Conservation (phyloP, 2,797 vertebrate genomes). For the Gastrophryne carolinensis region DNA sequence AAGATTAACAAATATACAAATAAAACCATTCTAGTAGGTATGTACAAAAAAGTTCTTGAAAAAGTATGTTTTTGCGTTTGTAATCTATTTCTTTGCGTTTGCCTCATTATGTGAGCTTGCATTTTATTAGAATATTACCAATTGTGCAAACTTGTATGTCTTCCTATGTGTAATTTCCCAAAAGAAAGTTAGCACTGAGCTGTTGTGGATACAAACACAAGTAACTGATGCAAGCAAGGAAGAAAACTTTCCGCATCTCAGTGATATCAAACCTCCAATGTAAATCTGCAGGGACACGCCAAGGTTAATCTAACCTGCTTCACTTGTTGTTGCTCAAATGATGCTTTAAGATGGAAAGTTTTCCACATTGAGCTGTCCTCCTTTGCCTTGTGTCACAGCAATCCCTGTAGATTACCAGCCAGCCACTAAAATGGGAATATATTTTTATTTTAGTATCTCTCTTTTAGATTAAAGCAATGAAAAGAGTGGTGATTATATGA, state of each 20-base stretch:
- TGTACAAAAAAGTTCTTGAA: too few relatives aligned
- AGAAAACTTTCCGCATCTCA: conserved; percentile 34
- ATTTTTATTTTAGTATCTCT: too few relatives aligned
- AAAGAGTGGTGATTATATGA: background rate
- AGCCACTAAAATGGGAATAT: background rate
- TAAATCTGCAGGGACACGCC: conserved; percentile 39
- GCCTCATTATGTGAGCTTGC: background rate
- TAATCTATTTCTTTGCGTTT: background rate
- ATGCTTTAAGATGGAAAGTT: conserved; percentile 18
- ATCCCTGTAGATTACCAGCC: background rate
- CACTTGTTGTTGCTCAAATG: conserved; percentile 27
- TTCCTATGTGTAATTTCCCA: background rate
- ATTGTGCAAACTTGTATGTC: background rate
- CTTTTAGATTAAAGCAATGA: background rate
- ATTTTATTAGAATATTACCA: background rate
- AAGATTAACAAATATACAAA: too few relatives aligned
- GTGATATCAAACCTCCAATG: conserved; percentile 45
- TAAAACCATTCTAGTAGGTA: too few relatives aligned
- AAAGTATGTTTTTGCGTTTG: too few relatives aligned
- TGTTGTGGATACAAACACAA: conserved; percentile 39
- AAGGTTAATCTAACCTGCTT: conserved; percentile 38
- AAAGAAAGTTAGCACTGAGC: conserved; percentile 8
- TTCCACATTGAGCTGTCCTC: conserved; percentile 23
- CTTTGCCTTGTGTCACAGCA: conserved; percentile 8
- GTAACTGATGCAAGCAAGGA: conserved; percentile 40